Percentiles rank a stretch among this genome's conserved stretches.
phyloP scores from a whole-genome alignment of 2,888 invertebrate genomes.

The Lasius platythorax region DNA sequence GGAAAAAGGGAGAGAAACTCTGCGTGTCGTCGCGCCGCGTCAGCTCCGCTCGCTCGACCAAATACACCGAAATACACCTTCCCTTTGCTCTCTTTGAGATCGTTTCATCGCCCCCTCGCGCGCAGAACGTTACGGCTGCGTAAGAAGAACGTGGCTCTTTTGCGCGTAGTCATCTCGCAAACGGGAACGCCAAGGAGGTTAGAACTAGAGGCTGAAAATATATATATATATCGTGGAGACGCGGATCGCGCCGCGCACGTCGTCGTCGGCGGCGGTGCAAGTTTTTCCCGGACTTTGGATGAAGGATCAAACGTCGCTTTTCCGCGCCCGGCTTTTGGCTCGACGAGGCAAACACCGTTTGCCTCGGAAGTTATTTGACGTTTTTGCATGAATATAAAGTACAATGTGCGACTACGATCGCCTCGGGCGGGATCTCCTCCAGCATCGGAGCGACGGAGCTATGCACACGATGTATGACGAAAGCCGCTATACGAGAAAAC shows the following conservation, averaged over 20 bases:
- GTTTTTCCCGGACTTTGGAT: slow-evolving; percentile 53
- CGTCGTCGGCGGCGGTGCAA: slow-evolving; percentile 50
- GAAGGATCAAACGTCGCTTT: slow-evolving; percentile 72
- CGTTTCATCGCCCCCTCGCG: slow-evolving; percentile 67
- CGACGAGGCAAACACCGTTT: slow-evolving; percentile 30
- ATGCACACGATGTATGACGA: slow-evolving; percentile 29
- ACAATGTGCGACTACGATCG: slow-evolving; percentile 57
- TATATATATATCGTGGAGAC: slow-evolving; percentile 60
- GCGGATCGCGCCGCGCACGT: slow-evolving; percentile 51
- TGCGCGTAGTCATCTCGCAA: slow-evolving; percentile 63
- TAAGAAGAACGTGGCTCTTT: slow-evolving; percentile 44
- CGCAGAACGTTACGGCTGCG: slow-evolving; percentile 35
- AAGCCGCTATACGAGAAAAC: slow-evolving; percentile 30
- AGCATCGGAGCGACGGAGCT: slow-evolving; percentile 31
- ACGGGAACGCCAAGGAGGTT: slow-evolving; percentile 59
- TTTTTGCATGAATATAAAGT: slow-evolving; percentile 67
- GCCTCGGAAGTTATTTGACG: slow-evolving; percentile 71
- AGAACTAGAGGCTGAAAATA: slow-evolving; percentile 67
- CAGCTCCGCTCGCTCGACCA: slow-evolving; percentile 28
- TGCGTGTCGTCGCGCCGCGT: background rate
- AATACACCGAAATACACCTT: slow-evolving; percentile 63
- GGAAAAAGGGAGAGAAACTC: background rate
- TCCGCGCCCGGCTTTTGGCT: slow-evolving; percentile 33
- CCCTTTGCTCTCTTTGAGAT: slow-evolving; percentile 66
- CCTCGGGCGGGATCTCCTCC: slow-evolving; percentile 46